Percentiles rank a stretch among this genome's conserved stretches.
Evolutionary conservation across 2,888 invertebrate species (phyloP).

Genomic region (Phengaris arion): DNA sequence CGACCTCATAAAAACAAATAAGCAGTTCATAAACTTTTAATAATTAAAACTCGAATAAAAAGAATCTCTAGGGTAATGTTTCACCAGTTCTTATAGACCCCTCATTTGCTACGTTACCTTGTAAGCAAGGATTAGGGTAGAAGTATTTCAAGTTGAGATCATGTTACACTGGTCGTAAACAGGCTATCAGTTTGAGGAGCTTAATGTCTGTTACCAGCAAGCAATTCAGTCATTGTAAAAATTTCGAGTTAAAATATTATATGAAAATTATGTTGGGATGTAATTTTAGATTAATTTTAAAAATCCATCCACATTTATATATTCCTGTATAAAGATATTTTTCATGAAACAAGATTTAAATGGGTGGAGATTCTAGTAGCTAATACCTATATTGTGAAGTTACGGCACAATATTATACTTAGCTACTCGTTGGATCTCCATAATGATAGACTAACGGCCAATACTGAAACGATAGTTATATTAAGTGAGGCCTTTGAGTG

Average conservation of each 20-base stretch:
- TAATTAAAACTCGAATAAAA: slow-evolving; percentile 78
- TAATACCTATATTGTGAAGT: no score
- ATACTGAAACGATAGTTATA: no score
- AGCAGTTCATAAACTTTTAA: slow-evolving; percentile 78
- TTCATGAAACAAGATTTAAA: no score
- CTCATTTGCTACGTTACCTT: slow-evolving; percentile 29
- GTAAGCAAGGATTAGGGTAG: slow-evolving; percentile 32
- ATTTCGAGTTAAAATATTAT: slow-evolving; percentile 57
- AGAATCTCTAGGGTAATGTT: slow-evolving; percentile 52
- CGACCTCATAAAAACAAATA: slow-evolving; percentile 76
- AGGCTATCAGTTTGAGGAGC: not conserved
- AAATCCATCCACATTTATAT: no score
- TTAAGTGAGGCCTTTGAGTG: no score
- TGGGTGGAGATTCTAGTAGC: no score
- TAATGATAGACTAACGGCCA: no score
- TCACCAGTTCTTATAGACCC: slow-evolving; percentile 48
- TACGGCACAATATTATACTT: no score
- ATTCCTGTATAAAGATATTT: no score
- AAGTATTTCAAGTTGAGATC: slow-evolving; percentile 46
- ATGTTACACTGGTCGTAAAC: slow-evolving; percentile 46
- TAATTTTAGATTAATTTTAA: not conserved
- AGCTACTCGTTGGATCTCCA: no score
- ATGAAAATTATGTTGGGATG: slow-evolving; percentile 39
- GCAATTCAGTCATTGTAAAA: not conserved
- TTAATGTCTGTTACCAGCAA: not conserved